These are phyloP conservation scores for Microtus oregoni DNA, from an alignment of 2,113 vertebrate species.

Conservation along the genomic window DNA sequence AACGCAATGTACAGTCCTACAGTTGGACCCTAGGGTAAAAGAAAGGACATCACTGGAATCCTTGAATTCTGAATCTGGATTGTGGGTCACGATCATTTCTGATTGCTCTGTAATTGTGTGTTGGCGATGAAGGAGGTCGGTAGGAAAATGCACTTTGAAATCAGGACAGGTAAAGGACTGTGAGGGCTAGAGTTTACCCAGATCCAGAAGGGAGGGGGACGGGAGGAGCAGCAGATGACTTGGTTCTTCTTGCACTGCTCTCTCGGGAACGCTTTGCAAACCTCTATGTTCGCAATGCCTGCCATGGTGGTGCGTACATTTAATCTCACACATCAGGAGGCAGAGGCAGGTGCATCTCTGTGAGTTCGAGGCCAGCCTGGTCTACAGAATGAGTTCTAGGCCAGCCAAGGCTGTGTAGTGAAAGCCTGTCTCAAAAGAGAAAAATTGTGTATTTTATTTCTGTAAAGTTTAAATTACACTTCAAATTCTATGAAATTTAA, in stretches of 20 bases:
- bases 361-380: neutral
- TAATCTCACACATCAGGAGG: neutral
- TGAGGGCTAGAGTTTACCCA: neutral
- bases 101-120: neutral
- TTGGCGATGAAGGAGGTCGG: neutral
- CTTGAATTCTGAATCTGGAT: neutral
- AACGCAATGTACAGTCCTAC: neutral
- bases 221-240: neutral
- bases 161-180: neutral
- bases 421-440: neutral
- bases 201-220: neutral
- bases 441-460: neutral
- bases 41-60: neutral
- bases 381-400: neutral
- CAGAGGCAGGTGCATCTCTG: neutral
- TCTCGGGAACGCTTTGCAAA: neutral
- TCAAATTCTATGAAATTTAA: neutral
- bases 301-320: neutral
- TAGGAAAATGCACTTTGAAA: neutral
- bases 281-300: neutral
- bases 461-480: neutral
- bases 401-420: neutral
- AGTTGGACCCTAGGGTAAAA: neutral
- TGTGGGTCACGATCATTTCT: neutral
- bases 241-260: neutral